Conservation (phyloP, 2,888 invertebrate genomes). For the Drosophila anomelani region DNA sequence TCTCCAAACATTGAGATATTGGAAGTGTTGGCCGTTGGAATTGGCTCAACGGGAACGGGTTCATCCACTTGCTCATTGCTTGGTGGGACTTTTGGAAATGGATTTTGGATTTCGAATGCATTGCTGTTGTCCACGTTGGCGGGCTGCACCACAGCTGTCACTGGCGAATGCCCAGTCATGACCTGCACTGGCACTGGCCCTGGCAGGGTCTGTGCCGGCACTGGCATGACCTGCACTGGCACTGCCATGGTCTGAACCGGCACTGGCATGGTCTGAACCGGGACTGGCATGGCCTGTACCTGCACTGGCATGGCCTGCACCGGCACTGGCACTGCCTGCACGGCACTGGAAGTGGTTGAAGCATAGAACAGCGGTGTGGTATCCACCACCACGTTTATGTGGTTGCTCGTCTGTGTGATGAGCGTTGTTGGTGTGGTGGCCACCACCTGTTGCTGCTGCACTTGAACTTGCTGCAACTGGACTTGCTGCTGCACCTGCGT, state of each 20-base stretch:
- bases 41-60: background rate
- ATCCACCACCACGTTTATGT: constrained; percentile 64
- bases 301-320: background rate
- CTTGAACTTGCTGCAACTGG: background rate
- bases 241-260: background rate
- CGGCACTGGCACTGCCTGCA: background rate
- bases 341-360: constrained; percentile 16
- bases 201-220: background rate
- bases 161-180: background rate
- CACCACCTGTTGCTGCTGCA: constrained; percentile 5
- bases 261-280: background rate
- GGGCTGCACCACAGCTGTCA: background rate
- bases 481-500: constrained; percentile 1
- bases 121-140: constrained; percentile 10
- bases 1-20: constrained; percentile 59
- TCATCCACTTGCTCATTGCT: constrained; percentile 9
- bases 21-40: constrained; percentile 18
- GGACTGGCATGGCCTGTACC: background rate
- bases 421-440: constrained; percentile 45
- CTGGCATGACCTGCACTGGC: too few relatives aligned
- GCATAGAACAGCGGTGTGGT: constrained; percentile 62
- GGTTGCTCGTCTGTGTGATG: constrained; percentile 40
- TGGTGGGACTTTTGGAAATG: constrained; percentile 47
- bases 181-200: too few relatives aligned
- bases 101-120: constrained; percentile 31